Conservation (phyloP, 2,797 vertebrate genomes). For the Tympanoctomys barrerae region DNA sequence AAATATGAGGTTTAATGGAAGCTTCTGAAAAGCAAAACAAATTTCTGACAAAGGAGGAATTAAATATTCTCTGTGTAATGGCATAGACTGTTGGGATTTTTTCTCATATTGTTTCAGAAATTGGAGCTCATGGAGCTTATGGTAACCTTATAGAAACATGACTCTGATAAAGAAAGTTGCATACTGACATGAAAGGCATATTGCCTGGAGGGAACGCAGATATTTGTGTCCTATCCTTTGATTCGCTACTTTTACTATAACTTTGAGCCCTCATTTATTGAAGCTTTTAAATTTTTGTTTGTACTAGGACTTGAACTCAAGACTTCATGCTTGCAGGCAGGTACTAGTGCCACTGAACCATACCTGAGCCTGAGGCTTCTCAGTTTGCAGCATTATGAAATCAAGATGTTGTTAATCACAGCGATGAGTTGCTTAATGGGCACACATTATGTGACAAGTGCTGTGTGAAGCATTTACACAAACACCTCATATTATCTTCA, state of each 20-base stretch:
- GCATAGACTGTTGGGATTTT: not conserved
- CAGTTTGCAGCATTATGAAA: not conserved
- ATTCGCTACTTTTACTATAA: not conserved
- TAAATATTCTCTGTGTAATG: not conserved
- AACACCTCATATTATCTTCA: not conserved
- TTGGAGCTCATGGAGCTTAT: not conserved
- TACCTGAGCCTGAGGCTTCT: not conserved
- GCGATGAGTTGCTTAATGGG: not conserved
- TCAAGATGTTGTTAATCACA: not conserved
- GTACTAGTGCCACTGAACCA: too few relatives aligned
- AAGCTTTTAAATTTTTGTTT: not conserved
- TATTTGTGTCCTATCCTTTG: not conserved
- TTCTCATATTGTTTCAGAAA: not conserved
- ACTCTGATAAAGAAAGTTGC: not conserved
- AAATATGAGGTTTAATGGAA: not conserved
- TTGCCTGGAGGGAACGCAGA: not conserved
- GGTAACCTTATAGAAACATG: not conserved
- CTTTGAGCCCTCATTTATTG: not conserved
- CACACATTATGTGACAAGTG: not conserved
- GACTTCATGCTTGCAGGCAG: too few relatives aligned
- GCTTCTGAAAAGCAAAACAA: slow-evolving; percentile 21
- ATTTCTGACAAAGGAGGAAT: not conserved
- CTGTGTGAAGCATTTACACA: not conserved
- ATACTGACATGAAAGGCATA: not conserved
- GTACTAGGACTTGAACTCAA: too few relatives aligned